Evolutionary conservation across 1,140 invertebrate species (phyloP).

Genomic region (Danaus melanippus): DNA sequence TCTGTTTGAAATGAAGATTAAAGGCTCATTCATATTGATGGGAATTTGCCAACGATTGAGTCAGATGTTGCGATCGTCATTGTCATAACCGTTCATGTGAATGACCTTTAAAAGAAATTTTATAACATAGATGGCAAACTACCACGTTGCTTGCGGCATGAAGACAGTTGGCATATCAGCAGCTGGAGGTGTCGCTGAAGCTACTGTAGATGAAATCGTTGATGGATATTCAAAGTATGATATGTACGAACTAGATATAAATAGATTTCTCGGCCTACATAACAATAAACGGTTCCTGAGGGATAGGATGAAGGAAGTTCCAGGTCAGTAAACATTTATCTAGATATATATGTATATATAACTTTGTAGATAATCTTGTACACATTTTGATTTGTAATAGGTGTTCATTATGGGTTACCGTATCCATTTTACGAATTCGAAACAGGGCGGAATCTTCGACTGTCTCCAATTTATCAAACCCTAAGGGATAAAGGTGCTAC

Average conservation of each 20-base stretch:
- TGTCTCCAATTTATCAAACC: slow-evolving; percentile 97
- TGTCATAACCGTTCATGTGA: too few relatives aligned
- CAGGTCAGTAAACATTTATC: slow-evolving; percentile 73
- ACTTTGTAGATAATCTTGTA: neutral
- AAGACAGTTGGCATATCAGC: slow-evolving; percentile 94
- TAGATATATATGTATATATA: neutral
- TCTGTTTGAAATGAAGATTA: too few relatives aligned
- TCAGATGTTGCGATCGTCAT: too few relatives aligned
- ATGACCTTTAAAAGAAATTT: neutral
- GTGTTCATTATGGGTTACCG: slow-evolving; percentile 84
- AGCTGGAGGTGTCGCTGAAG: slow-evolving; percentile 93
- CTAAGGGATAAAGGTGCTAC: slow-evolving; percentile 93
- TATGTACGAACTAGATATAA: slow-evolving; percentile 93
- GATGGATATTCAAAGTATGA: slow-evolving; percentile 87
- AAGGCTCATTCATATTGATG: too few relatives aligned
- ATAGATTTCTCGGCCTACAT: slow-evolving; percentile 93
- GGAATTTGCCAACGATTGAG: too few relatives aligned
- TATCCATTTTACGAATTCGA: slow-evolving; percentile 91
- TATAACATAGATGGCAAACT: slow-evolving; percentile 84
- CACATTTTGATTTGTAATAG: slow-evolving; percentile 33
- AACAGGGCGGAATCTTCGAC: slow-evolving; percentile 91
- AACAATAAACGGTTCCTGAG: slow-evolving; percentile 96
- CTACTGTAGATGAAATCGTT: slow-evolving; percentile 91
- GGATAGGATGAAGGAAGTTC: slow-evolving; percentile 94
- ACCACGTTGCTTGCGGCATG: slow-evolving; percentile 96